Evolutionary conservation across 2,113 vertebrate genomes (phyloP), one percentile per base, ranked within the genome.

Genomic region (Proterorhinus semilunaris): DNA sequence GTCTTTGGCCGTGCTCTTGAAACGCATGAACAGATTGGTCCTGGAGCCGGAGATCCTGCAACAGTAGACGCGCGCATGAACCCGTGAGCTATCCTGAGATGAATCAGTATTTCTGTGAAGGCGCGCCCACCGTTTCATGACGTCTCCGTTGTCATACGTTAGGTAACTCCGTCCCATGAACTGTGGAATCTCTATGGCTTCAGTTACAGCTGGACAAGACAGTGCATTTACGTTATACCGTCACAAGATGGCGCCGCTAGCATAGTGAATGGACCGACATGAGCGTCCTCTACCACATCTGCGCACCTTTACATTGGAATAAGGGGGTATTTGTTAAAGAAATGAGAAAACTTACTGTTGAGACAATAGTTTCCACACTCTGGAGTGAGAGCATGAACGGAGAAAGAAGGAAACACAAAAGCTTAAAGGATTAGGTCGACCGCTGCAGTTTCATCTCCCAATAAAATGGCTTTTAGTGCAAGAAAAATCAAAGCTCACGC

Each of bases 321-420:
- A 52, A 10, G 17, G 50, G 27, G 27, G 27, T 36, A 3, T 62
- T 7, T 17, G 7, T 57, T 70, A 49, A 54, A 75, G 51, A 15
- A 42, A 7, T 68, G 81, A 42, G 13, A 63, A 73, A 66, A 98
- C 97, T 98, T 95, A 99, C 97, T 95, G 90, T 98, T 98, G 76
- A 96, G 89, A 92, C 97, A 99, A 87, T 98, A 95, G 91, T 95
- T 97, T 83, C 96, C 97, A 94, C 97, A 99, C 78, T 97, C 97
- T 99, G 91, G 46, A 80, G 78, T 65, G 92, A 86, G 93, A 93
- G 93, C 94, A 85, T 87, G 74, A 85, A 89, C 75, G 87, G 51
- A 88, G 10, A 85, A 43, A 83, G 63, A 85, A 78, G 57, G 55
- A 13, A 85, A 7, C 10, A 81, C 15, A 83, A 12, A 69, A n/a